phyloP scores from a whole-genome alignment of 2,888 invertebrate genomes.

The Agrilus cyanescens region DNA sequence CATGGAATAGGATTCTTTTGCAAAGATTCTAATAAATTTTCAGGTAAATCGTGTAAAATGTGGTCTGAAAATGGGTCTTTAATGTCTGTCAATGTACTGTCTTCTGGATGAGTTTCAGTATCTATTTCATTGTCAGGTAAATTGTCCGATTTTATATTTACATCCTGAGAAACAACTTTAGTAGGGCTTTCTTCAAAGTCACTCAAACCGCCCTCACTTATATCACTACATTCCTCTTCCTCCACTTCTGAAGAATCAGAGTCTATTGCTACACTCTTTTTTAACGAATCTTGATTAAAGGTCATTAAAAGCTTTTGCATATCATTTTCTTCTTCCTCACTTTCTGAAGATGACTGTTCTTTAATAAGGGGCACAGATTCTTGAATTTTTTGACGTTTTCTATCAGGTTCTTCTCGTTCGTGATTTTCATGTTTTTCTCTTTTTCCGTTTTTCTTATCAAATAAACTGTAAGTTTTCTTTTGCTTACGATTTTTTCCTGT shows the following conservation, averaged over 20 bases:
- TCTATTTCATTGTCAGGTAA: conserved; percentile 12
- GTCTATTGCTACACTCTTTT: conserved; percentile 27
- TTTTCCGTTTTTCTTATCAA: background rate
- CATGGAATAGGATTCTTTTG: conserved; percentile 38
- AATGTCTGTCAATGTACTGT: conserved; percentile 27
- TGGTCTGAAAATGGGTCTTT: conserved; percentile 60
- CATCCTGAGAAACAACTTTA: conserved; percentile 12
- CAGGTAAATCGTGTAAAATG: conserved; percentile 52
- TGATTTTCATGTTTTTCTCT: background rate
- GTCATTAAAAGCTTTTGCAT: conserved; percentile 22
- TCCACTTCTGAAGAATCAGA: conserved; percentile 25
- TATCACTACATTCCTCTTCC: conserved; percentile 15
- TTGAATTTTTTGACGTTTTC: conserved; percentile 8
- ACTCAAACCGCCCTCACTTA: conserved; percentile 14
- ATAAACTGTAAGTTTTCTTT: background rate
- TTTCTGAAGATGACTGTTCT: conserved; percentile 11
- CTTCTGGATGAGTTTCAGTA: conserved; percentile 26
- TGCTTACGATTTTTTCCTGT: background rate
- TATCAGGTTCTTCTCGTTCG: background rate
- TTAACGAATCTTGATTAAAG: conserved; percentile 16
- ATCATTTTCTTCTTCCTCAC: conserved; percentile 19
- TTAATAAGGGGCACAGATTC: background rate
- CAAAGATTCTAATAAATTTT: conserved; percentile 48
- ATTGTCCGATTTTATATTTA: conserved; percentile 2
- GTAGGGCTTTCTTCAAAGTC: conserved; percentile 21